Base-by-base conservation (phyloP, 2,888 invertebrate genomes). In the Hydropsyche betteni region DNA sequence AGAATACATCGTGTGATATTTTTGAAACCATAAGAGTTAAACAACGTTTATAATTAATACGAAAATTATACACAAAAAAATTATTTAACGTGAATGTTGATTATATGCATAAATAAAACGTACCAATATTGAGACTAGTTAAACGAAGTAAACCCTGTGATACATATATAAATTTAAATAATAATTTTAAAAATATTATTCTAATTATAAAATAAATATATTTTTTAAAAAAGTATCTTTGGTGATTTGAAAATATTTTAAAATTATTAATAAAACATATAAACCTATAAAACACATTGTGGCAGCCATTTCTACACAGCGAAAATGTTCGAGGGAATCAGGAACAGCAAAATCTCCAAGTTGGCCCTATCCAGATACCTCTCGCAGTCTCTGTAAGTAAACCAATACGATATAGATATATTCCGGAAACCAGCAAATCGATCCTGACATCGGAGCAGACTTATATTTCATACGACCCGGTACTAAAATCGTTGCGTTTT, bases 301-400 rank as follows among this genome's bases (percentile, higher is more conserved):
- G 51, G 52, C 69, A 16, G 7, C 5, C 33, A 64, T 34, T 10
- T n/a, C 24, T 8, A 64, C 53, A 70, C 36, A 61, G 72, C 55
- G 72, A 72, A 72, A 61, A 91, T 93, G 87, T 89, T 93, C 84
- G 93, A 92, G 83, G 92, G 92, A 80, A 89, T 93, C 83, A 91
- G 91, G 84, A 91, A 92, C 82, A 91, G 91, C 88, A 91, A 92
- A 83, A 91, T 92, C 81, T 90, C 91, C 81, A 91, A 92, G 85
- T 87, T 92, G 83, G 92, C 92, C 78, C 86, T 93, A 79, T 92
- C 92, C 80, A 90, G 91, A 84, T 93, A 93, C 83, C 89, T 93
- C 79, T 93, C 93, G 70, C 93, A 93, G 83, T 93, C 92, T 85
- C 89, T 93, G 93, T 93, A 88, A 93, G 92, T 92, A 90, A 38